Evolutionary conservation across 2,888 invertebrate genomes (phyloP).

Genomic region (Carcina quercana): DNA sequence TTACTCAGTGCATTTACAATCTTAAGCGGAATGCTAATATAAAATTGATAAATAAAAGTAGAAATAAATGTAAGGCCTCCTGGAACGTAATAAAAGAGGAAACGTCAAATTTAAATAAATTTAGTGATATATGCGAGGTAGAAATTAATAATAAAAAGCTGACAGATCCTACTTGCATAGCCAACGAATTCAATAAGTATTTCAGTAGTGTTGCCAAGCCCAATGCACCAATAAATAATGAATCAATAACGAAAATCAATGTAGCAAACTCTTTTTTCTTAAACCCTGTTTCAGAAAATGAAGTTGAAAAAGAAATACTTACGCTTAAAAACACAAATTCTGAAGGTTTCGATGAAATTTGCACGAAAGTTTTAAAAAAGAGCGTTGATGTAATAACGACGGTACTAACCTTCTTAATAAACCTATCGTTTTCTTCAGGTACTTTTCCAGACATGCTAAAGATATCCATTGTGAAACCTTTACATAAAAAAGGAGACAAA

Average conservation of each 20-base stretch:
- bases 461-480: too few species aligned
- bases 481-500: too few species aligned
- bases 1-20: neutral
- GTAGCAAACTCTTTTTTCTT: neutral
- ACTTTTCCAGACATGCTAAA: too few species aligned
- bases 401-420: too few species aligned
- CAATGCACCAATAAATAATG: neutral
- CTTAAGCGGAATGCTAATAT: too few species aligned
- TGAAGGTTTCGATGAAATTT: too few species aligned
- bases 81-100: neutral
- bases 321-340: too few species aligned
- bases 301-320: neutral
- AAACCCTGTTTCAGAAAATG: neutral
- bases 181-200: neutral
- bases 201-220: neutral
- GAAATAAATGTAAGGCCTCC: neutral
- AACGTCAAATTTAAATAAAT: neutral
- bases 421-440: too few species aligned
- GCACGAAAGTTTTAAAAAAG: too few species aligned
- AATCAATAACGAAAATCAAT: neutral
- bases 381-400: too few species aligned
- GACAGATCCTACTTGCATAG: neutral
- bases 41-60: neutral
- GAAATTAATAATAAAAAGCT: neutral
- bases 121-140: neutral